Conservation (phyloP, 2,797 vertebrate species). For the Aulostomus chinensis region DNA sequence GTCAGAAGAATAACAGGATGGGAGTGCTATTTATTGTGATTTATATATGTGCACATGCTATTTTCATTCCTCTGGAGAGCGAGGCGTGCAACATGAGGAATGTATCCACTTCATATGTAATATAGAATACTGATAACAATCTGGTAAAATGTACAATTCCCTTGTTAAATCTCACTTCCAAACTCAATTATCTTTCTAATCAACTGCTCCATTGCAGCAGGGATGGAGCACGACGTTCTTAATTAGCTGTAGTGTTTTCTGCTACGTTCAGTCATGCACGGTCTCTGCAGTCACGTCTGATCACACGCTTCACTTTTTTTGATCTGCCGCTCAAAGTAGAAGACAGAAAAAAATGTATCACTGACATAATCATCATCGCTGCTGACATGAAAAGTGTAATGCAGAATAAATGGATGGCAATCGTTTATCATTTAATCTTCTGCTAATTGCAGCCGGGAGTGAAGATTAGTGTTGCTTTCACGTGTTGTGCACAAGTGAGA, state of each 20-base stretch:
- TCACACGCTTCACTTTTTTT: not conserved
- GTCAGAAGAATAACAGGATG: constrained; percentile 5
- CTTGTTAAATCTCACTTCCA: constrained; percentile 53
- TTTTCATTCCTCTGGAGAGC: not conserved
- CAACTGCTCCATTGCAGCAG: constrained; percentile 53
- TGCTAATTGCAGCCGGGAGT: no score
- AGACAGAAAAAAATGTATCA: not conserved
- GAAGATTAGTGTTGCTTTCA: no score
- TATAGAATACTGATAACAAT: constrained; percentile 33
- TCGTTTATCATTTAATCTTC: no score
- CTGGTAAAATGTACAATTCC: constrained; percentile 45
- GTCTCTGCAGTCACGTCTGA: constrained; percentile 32
- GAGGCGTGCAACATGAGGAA: no score
- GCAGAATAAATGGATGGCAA: no score
- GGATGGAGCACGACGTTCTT: constrained; percentile 44
- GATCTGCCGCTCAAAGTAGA: not conserved
- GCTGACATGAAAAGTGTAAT: no score
- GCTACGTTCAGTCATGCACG: constrained; percentile 32
- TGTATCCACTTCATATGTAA: constrained; percentile 1
- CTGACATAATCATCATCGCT: no score
- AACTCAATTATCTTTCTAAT: constrained; percentile 79
- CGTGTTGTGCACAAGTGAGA: no score
- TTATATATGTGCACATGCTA: not conserved
- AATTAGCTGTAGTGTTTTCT: constrained; percentile 57
- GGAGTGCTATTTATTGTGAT: constrained; percentile 16